These are phyloP conservation scores for Caenorhabditis sp. DNA, from an alignment of 2,888 invertebrate species.

Conservation along the genomic window DNA sequence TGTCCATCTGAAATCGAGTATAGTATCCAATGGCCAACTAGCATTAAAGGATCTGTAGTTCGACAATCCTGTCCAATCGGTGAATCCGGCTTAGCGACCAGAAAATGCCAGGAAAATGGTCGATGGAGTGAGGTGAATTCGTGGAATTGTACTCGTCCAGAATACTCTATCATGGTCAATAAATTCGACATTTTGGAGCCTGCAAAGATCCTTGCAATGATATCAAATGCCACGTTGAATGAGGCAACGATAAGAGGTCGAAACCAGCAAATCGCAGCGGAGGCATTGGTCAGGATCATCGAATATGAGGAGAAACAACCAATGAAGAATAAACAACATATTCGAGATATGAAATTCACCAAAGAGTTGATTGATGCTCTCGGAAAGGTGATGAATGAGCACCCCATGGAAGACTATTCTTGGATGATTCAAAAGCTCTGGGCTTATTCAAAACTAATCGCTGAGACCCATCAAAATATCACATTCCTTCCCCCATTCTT, in stretches of 20 bases:
- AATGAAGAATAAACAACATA: conserved; percentile 28
- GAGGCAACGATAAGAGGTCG: conserved; percentile 44
- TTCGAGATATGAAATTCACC: conserved; percentile 48
- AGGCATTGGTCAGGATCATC: conserved; percentile 42
- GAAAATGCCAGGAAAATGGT: conserved; percentile 53
- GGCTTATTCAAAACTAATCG: conserved; percentile 52
- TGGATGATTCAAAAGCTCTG: conserved; percentile 42
- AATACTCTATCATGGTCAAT: conserved; percentile 52
- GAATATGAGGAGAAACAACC: conserved; percentile 34
- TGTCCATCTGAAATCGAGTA: conserved; percentile 65
- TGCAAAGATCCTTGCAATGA: conserved; percentile 38
- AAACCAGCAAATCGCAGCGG: conserved; percentile 52
- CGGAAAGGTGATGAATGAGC: conserved; percentile 45
- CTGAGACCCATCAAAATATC: conserved; percentile 40
- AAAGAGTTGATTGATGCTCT: conserved; percentile 34
- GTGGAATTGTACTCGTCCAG: conserved; percentile 63
- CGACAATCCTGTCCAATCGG: conserved; percentile 55
- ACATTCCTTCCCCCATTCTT: conserved; percentile 50
- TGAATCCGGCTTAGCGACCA: conserved; percentile 60
- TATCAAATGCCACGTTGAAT: conserved; percentile 47
- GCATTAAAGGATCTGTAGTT: conserved; percentile 46
- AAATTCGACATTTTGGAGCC: conserved; percentile 53
- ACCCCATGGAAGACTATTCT: conserved; percentile 51
- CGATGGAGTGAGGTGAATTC: conserved; percentile 59
- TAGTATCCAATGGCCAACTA: conserved; percentile 67